A percentile compares a stretch with the other conserved stretches of the same genome.
Evolutionary conservation across 2,888 invertebrate species (phyloP).

Genomic region (Catocala nupta): DNA sequence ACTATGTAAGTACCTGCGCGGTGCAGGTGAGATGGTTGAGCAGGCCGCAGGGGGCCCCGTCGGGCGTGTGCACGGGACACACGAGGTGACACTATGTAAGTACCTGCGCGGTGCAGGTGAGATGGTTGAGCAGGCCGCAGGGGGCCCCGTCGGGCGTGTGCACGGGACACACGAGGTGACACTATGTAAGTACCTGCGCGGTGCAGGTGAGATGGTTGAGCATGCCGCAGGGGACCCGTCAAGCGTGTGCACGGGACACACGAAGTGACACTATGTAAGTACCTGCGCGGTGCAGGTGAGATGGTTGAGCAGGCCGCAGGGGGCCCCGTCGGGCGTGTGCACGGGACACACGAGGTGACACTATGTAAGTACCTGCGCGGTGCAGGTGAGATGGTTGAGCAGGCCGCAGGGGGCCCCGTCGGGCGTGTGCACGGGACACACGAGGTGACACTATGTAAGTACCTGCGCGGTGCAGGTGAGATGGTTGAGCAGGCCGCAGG

Average conservation of each 20-base stretch:
- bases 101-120: slow-evolving; percentile 92
- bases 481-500: slow-evolving; percentile 99
- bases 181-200: slow-evolving; percentile 84
- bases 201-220: slow-evolving; percentile 89
- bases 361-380: slow-evolving; percentile 86
- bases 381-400: slow-evolving; percentile 89
- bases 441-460: slow-evolving; percentile 85
- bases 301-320: slow-evolving; percentile 99
- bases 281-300: slow-evolving; percentile 93
- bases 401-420: slow-evolving; percentile 99
- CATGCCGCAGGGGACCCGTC: slow-evolving; percentile 98
- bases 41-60: slow-evolving; percentile 98
- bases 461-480: slow-evolving; percentile 93
- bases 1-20: slow-evolving; percentile 84
- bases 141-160: slow-evolving; percentile 99
- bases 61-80: slow-evolving; percentile 99
- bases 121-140: slow-evolving; percentile 98
- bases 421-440: slow-evolving; percentile 99
- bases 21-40: slow-evolving; percentile 89
- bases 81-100: slow-evolving; percentile 88
- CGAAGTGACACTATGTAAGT: slow-evolving; percentile 85
- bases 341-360: slow-evolving; percentile 97
- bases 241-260: slow-evolving; percentile 99
- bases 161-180: slow-evolving; percentile 96
- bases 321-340: slow-evolving; percentile 99